phyloP scores from a whole-genome alignment of 2,797 vertebrate genomes.

The Hypotaenidia okinawae region DNA sequence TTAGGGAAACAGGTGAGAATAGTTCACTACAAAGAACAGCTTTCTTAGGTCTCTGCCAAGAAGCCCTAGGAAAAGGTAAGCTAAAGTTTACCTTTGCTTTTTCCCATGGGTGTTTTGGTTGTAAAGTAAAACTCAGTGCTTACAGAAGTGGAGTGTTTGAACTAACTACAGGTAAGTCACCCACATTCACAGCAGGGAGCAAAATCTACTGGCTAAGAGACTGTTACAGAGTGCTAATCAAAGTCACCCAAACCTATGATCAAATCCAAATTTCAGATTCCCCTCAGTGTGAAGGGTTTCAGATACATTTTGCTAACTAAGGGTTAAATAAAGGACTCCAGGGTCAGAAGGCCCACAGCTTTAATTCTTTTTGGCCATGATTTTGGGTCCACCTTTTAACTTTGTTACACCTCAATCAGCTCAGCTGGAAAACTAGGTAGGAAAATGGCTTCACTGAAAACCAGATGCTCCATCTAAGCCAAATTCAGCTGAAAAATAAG shows the following conservation, averaged over 20 bases:
- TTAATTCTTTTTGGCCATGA: background rate
- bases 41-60: background rate
- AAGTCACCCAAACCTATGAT: background rate
- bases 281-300: background rate
- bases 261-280: background rate
- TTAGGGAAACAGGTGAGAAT: background rate
- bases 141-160: background rate
- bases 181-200: background rate
- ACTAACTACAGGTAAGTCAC: background rate
- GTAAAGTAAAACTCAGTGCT: background rate
- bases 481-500: background rate
- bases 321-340: background rate
- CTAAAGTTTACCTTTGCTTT: background rate
- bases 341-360: background rate
- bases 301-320: background rate
- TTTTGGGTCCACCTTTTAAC: background rate
- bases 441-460: constrained; percentile 2
- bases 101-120: background rate
- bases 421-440: constrained; percentile 31
- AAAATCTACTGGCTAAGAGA: background rate
- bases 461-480: constrained; percentile 24
- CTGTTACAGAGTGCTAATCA: background rate
- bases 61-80: background rate
- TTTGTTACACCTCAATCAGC: background rate
- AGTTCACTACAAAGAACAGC: background rate